Base-by-base conservation (phyloP, 64 coral and sea anemone species). In the Porites lutea region DNA sequence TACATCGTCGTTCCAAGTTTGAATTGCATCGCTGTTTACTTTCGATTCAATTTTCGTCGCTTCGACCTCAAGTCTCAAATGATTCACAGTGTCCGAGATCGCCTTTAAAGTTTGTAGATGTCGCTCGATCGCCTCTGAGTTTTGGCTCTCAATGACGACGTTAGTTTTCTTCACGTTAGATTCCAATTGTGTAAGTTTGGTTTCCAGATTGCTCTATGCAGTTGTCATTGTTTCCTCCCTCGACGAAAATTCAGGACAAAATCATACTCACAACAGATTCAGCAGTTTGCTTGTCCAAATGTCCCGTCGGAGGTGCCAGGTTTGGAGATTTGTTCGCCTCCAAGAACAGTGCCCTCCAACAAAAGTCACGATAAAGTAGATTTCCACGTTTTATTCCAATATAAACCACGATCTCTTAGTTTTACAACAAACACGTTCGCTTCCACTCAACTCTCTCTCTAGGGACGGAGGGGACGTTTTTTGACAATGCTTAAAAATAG, bases 221-320 rank as follows among this genome's bases (percentile, higher is more conserved):
- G 72, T 21, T 48, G 72, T n/a, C 72, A 74, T 74, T 37, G 46
- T 48, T 11, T 74, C 20, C 20, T 74, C 20, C 8, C 72, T 74
- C 2, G 46, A 74, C 72, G 46, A 48, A 74, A 74, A 74, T 74
- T 1, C 20, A 48, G 20, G 46, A 74, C 20, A 12, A 2, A 74
- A 22, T 48, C 2, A 74, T 12, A 22, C 46, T 48, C 46, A 48
- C 46, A 8, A 48, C 46, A 74, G 46, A 74, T 74, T 48, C n/a
- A 22, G 20, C n/a, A 37, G 72, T 74, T 37, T 37, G 46, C 46
- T 48, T 74, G 20, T 22, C 46, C 46, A 48, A 37, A 74, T 8
- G 46, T 74, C 72, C 46, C 72, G 72, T 74, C 72, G 72, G 72
- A 74, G 72, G 72, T 74, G 72, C 72, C 72, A 74, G 72, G 72